phyloP scores from a whole-genome alignment of 2,797 vertebrate genomes.

The Aplochiton taeniatus region DNA sequence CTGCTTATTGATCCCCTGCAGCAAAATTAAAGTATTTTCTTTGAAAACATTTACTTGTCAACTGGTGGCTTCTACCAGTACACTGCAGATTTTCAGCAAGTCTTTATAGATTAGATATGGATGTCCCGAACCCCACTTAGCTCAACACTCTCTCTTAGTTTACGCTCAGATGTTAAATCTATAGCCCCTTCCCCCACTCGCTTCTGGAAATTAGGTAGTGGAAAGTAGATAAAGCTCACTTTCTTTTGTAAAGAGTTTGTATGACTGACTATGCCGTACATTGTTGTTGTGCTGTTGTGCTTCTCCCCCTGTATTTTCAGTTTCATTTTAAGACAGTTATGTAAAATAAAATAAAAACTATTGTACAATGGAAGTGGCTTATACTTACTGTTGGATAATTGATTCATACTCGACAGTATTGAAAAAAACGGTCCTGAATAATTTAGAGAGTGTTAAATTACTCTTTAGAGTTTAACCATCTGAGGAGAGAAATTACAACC shows the following conservation, averaged over 20 bases:
- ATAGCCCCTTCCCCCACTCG: background rate
- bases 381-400: too few species aligned
- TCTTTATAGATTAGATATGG: slow-evolving; percentile 5
- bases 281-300: too few species aligned
- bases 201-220: background rate
- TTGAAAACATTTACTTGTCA: background rate
- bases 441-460: background rate
- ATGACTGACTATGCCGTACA: background rate
- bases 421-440: background rate
- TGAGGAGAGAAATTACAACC: background rate
- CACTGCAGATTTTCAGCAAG: background rate
- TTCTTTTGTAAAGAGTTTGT: background rate
- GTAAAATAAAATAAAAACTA: too few species aligned
- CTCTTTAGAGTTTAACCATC: background rate
- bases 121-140: background rate
- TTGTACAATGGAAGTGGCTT: too few species aligned
- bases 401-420: too few species aligned
- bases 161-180: background rate
- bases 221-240: background rate
- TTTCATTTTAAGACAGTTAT: background rate
- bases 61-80: background rate
- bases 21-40: too few species aligned
- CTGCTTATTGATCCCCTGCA: too few species aligned
- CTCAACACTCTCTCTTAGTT: background rate
- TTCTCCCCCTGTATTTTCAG: background rate